A percentile compares a stretch with the other conserved stretches of the same genome.
phyloP scores from a whole-genome alignment of 2,888 invertebrate genomes.

The Panopea generosa region DNA sequence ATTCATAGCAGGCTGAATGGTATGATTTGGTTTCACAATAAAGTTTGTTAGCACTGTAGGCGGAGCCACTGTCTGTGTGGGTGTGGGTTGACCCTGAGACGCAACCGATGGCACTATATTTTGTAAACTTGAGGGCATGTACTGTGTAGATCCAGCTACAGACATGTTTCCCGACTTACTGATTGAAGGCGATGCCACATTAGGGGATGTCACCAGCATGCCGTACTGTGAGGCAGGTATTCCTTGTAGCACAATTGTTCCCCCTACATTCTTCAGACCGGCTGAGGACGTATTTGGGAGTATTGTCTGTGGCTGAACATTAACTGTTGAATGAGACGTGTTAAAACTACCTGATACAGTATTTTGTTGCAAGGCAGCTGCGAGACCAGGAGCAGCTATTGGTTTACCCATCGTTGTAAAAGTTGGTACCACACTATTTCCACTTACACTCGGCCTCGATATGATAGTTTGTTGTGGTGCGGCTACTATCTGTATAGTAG shows the following conservation, averaged over 20 bases:
- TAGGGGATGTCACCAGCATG: conserved; percentile 61
- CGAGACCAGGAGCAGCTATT: conserved; percentile 79
- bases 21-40: conserved; percentile 70
- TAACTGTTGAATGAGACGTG: conserved; percentile 40
- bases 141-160: conserved; percentile 55
- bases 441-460: conserved; percentile 11
- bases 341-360: conserved; percentile 41
- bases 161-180: conserved; percentile 55
- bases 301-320: conserved; percentile 61
- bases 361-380: conserved; percentile 73
- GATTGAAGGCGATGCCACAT: conserved; percentile 48
- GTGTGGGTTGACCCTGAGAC: conserved; percentile 56
- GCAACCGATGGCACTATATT: conserved; percentile 74
- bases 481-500: conserved; percentile 64
- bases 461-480: conserved; percentile 55
- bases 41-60: conserved; percentile 71
- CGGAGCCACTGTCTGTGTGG: conserved; percentile 63
- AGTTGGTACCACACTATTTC: conserved; percentile 69
- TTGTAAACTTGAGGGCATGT: conserved; percentile 72
- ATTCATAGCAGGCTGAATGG: conserved; percentile 51
- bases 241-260: conserved; percentile 72
- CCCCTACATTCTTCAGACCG: conserved; percentile 64
- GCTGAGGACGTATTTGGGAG: conserved; percentile 64
- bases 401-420: conserved; percentile 79
- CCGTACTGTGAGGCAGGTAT: conserved; percentile 74